Evolutionary conservation across 2,113 vertebrate species (phyloP).

Genomic region (Xyliphius kryptos): DNA sequence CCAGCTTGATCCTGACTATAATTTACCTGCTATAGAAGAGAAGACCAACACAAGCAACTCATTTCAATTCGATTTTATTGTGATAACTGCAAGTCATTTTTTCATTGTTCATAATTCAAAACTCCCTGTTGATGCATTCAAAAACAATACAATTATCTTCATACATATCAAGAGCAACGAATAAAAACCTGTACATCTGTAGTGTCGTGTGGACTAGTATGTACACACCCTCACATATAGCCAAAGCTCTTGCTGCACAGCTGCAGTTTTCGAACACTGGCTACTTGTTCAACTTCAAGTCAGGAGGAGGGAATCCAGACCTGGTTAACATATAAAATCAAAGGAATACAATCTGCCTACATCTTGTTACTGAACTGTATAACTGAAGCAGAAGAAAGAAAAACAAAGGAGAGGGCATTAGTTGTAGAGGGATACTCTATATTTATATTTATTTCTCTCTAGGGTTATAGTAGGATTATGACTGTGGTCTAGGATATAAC

Average conservation of each 20-base stretch:
- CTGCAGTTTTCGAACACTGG: constrained; percentile 28
- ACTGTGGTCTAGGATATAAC: constrained; percentile 15
- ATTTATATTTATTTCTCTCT: constrained; percentile 3
- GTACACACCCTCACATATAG: constrained; percentile 36
- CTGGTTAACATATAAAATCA: constrained; percentile 34
- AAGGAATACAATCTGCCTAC: constrained; percentile 28
- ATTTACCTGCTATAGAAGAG: too few relatives aligned
- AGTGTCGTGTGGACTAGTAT: constrained; percentile 42
- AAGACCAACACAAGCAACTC: constrained; percentile 2
- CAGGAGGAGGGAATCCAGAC: constrained; percentile 34
- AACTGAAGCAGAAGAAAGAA: constrained; percentile 32
- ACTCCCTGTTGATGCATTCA: constrained; percentile 54
- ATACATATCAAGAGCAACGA: constrained; percentile 45
- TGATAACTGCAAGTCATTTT: constrained; percentile 46
- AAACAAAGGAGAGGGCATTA: constrained; percentile 39
- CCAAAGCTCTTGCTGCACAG: constrained; percentile 29
- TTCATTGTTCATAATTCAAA: too few relatives aligned
- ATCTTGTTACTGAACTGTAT: constrained; percentile 16
- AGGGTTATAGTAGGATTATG: constrained; percentile 17
- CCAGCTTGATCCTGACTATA: too few relatives aligned
- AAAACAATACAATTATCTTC: constrained; percentile 48
- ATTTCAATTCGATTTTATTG: constrained; percentile 45
- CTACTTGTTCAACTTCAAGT: constrained; percentile 34
- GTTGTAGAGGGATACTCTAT: constrained; percentile 31
- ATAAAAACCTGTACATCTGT: constrained; percentile 53